Evolutionary conservation across 2,113 vertebrate genomes (phyloP), one percentile per base, ranked within the genome.

Genomic region (Alethe castanea): DNA sequence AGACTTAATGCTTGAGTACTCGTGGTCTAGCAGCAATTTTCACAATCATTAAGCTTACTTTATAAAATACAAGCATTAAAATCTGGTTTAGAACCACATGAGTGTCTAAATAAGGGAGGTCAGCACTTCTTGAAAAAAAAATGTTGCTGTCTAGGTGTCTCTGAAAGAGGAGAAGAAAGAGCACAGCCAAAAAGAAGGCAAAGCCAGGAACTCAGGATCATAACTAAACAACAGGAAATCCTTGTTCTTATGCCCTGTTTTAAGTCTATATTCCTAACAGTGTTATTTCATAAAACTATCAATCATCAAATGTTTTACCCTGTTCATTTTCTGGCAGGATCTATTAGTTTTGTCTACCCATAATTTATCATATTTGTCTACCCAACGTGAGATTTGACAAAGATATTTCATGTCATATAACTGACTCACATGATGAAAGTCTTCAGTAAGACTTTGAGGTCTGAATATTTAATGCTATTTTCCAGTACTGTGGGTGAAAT

Each of bases 21-120:
- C 82, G 90, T 84, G 72, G 11, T 74, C 74, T 19, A 45, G 44
- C 28, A 71, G 53, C 23, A 42, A n/a, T 66, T 93, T 82, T 92
- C 79, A 59, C 33, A 38, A 69, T 76, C 82, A 74, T 91, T 81
- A 70, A 91, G 40, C 50, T 96, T 92, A 74, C 71, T 91, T 88
- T 65, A 91, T 60, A 84, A 97, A 97, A 92, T 76, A 81, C 61
- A 91, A 60, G 53, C 6, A 0, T 66, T 69, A 45, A 93, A 90
- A 73, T 7, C 31, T 97, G 82, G 61, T 81, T 92, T 78, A 50
- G 93, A 96, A 92, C 91, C 64, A 35, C 35, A 29, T 35, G 83
- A 94, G 44, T 59, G 20, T 66, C 67, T 67, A 83, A 86, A 81
- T 35, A 38, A 92, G 38, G 13, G 52, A 80, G 38, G 40, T 93